Base-by-base conservation (phyloP, 2,888 invertebrate genomes). In the Scaptodrosophila latifasciaeformis region DNA sequence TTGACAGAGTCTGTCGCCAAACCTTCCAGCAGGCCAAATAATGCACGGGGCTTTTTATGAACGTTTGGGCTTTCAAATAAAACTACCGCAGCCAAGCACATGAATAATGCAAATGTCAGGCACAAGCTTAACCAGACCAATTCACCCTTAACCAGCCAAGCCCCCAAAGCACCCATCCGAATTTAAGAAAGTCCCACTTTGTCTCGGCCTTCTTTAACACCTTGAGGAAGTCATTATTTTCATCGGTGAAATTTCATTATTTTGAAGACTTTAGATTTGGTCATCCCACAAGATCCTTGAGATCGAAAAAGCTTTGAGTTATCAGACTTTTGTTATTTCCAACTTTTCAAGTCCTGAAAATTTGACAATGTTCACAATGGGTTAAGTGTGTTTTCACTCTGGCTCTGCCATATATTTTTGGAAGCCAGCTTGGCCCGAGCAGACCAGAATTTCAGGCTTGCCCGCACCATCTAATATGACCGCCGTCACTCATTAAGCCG, bases 401-500 rank as follows among this genome's bases (percentile, higher is more conserved):
- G 52, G 49, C 52, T 54, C 53, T 46, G 49, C 56, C 47, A 49
- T 48, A 52, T 35, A 7, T 24, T 24, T 7, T 24, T 24, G 24
- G 4, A n/a, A 5, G 24, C 3, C 24, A 24, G 24, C 7, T 34
- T 3, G 4, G 21, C 40, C 21, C 4, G 13, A 13, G 40, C n/a
- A 45, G 49, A 47, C 54, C 53, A 62, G 56, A 57, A 67, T 70
- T 59, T 17, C 24, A 24, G 3, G 24, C 24, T 24, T 24, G 24
- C 24, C 24, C 4, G 24, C 24, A 56, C 63, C n/a, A 60, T 74
- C 72, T 74, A 74, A 74, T 74, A 74, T 74, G 72, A 70, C 77
- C 72, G 74, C 70, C 77, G 77, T 74, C 72, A 74, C 77, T 74
- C 72, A 74, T 74, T 74, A 74, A 77, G 77, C 70, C 68, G 77